phyloP scores from a whole-genome alignment of 2,113 vertebrate species.

The Syngnathus typhle region DNA sequence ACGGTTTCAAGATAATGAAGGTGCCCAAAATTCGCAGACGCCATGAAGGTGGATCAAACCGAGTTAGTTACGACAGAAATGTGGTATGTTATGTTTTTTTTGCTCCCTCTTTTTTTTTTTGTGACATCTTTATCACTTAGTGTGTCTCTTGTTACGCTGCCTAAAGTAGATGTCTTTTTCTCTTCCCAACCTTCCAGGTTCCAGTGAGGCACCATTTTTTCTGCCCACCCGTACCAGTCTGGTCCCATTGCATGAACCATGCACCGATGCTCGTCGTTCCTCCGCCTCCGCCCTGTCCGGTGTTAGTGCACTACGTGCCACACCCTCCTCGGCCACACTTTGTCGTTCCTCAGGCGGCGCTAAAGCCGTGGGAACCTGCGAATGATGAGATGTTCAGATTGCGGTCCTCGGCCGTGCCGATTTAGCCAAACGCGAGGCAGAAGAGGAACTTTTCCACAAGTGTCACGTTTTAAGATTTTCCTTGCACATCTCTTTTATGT shows the following conservation, averaged over 20 bases:
- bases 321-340: slow-evolving; percentile 66
- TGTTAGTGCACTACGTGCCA: slow-evolving; percentile 67
- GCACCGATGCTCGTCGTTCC: slow-evolving; percentile 57
- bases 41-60: slow-evolving; percentile 26
- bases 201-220: slow-evolving; percentile 55
- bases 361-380: slow-evolving; percentile 60
- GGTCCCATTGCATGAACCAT: slow-evolving; percentile 63
- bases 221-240: slow-evolving; percentile 63
- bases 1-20: slow-evolving; percentile 42
- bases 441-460: slow-evolving; percentile 5
- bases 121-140: too few species aligned
- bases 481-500: slow-evolving; percentile 28
- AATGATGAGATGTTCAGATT: slow-evolving; percentile 36
- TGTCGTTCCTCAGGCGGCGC: slow-evolving; percentile 65
- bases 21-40: slow-evolving; percentile 57
- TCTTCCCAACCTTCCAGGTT: slow-evolving; percentile 38
- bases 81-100: slow-evolving; percentile 31
- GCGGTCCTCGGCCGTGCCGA: slow-evolving; percentile 38
- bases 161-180: not conserved
- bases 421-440: slow-evolving; percentile 23
- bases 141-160: too few species aligned
- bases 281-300: slow-evolving; percentile 43
- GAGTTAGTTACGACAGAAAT: slow-evolving; percentile 41
- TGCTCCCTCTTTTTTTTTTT: not conserved
- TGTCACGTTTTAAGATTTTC: slow-evolving; percentile 14